Conservation (phyloP, 2,888 invertebrate species). For the Habroteleia sp. region DNA sequence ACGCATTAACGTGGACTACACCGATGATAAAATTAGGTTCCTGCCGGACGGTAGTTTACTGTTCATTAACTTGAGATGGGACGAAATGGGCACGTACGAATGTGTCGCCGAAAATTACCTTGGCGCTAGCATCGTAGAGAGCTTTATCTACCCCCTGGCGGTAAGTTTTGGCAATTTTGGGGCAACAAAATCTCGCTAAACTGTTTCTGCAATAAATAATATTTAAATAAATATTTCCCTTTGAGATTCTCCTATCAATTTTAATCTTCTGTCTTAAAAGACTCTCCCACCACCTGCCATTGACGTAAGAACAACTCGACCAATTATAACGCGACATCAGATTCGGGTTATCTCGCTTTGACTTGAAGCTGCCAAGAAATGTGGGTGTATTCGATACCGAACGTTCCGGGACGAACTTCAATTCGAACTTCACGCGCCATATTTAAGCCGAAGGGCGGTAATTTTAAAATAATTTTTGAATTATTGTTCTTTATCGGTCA, state of each 20-base stretch:
- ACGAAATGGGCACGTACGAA: conserved; percentile 91
- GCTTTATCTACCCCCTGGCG: conserved; percentile 87
- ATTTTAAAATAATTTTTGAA: too few species aligned
- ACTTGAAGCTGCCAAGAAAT: background rate
- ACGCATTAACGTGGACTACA: conserved; percentile 78
- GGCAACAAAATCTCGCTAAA: too few species aligned
- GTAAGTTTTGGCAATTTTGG: conserved; percentile 33
- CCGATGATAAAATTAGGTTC: conserved; percentile 63
- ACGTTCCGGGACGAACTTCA: too few species aligned
- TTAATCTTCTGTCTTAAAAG: too few species aligned
- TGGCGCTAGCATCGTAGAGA: conserved; percentile 84
- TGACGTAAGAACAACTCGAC: conserved; percentile 2
- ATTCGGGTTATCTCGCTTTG: conserved; percentile 10
- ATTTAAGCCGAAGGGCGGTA: too few species aligned
- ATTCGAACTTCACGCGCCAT: too few species aligned
- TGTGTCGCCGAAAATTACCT: conserved; percentile 87
- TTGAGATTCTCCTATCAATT: too few species aligned
- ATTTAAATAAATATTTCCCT: too few species aligned
- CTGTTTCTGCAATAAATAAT: too few species aligned
- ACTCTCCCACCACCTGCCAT: background rate
- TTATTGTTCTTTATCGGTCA: conserved; percentile 51
- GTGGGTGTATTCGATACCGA: too few species aligned
- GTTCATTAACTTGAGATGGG: conserved; percentile 87
- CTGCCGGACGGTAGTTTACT: conserved; percentile 89
- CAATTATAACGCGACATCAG: conserved; percentile 13